These are phyloP conservation scores for Rachycentron canadum DNA, from an alignment of 2,797 vertebrate genomes.

Conservation along the genomic window DNA sequence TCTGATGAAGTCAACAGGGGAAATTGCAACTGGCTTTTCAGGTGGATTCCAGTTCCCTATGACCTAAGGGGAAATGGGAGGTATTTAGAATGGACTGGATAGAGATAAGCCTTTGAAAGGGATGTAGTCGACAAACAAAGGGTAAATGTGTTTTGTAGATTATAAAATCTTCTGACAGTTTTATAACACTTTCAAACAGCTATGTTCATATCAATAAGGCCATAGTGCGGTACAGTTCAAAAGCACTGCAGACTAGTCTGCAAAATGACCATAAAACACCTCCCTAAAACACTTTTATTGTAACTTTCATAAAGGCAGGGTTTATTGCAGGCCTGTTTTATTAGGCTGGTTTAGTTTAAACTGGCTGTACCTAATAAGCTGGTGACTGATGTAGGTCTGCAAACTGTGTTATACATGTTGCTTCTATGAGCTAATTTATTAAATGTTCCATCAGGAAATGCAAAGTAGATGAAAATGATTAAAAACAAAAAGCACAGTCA, in stretches of 20 bases:
- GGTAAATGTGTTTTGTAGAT: not conserved
- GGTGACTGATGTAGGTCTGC: not conserved
- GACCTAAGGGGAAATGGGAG: conserved; percentile 59
- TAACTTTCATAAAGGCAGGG: not conserved
- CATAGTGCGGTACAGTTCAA: not conserved
- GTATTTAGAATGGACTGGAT: conserved; percentile 39
- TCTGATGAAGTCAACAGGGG: not conserved
- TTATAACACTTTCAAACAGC: not conserved
- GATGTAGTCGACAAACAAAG: conserved; percentile 9
- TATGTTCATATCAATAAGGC: not conserved
- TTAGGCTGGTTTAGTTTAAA: not conserved
- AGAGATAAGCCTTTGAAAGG: conserved; percentile 45
- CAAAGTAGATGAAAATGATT: not conserved
- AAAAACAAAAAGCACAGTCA: not conserved
- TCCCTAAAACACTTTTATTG: not conserved
- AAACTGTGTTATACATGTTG: no score
- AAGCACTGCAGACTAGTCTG: not conserved
- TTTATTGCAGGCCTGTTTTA: not conserved
- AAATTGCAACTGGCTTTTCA: conserved; percentile 36
- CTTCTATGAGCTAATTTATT: not conserved
- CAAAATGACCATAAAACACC: not conserved
- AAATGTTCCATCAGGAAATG: not conserved
- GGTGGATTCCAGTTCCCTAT: conserved; percentile 66
- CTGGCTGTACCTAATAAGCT: not conserved
- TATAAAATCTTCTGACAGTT: not conserved